Base-by-base conservation (phyloP, 1,140 invertebrate species). In the Solenopsis fugax region DNA sequence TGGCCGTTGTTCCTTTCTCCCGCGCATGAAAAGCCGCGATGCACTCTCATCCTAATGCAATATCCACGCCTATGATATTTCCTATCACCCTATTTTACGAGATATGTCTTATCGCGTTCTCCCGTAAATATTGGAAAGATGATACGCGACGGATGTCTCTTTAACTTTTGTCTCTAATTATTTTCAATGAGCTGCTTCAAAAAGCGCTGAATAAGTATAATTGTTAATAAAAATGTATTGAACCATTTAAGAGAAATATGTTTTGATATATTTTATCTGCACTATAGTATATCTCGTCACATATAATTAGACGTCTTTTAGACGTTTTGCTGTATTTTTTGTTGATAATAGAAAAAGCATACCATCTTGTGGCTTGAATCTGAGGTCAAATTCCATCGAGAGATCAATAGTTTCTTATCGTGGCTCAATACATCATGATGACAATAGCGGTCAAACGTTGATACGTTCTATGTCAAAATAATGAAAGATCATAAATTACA, bases 351-450 rank as follows among this genome's bases (percentile, higher is more conserved):
- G 18, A 45, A 9, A 24, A 54, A 18, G 48, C 45, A 50, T 9
- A 16, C 12, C 3, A n/a, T n/a, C n/a, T n/a, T n/a, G 10, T 9
- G 37, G 13, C 13, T 80, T 69, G 34, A 52, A 80, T 67, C n/a
- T 67, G 62, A 69, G n/a, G 34, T 69, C 16, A 54, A 71, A 56
- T 71, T 81, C 10, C 6, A 45, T 81, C 13, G 34, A 41, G n/a
- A 21, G 29, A 13, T 54, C 1, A n/a, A 37, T 54, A 56, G 16
- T 69, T 69, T 12, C 24, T 71, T 81, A 71, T 81, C 78, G 10
- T 54, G 18, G 48, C 50, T 81, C 64, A 18, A 81, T 71, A n/a
- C 21, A 41, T 81, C 21, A 71, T 34, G 29, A 81, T 45, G 48
- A 54, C 41, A 48, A 12, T 34, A 29, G 34, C 34, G 21, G 21